phyloP scores from a whole-genome alignment of 2,113 vertebrate genomes.

The Nipponia nippon region DNA sequence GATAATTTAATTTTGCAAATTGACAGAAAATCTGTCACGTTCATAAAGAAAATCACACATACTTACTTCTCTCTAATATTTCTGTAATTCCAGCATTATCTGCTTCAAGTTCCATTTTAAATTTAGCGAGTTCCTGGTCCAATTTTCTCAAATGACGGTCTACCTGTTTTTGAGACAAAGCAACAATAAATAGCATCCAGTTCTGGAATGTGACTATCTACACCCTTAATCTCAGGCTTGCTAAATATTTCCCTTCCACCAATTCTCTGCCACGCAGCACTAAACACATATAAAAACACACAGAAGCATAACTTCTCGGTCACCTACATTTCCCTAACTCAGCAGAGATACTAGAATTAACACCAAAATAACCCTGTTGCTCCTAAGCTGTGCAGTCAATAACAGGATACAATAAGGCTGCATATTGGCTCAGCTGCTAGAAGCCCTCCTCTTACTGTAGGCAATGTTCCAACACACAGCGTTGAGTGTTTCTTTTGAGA shows the following conservation, averaged over 20 bases:
- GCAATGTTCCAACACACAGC: neutral
- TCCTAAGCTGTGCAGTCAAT: neutral
- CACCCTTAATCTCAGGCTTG: neutral
- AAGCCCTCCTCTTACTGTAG: neutral
- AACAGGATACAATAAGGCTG: neutral
- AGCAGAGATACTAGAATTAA: neutral
- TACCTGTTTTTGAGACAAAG: slow-evolving; percentile 80
- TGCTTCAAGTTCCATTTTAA: slow-evolving; percentile 99
- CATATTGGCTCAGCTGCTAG: neutral
- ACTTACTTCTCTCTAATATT: slow-evolving; percentile 95
- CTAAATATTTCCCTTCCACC: neutral
- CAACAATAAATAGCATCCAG: slow-evolving; percentile 21
- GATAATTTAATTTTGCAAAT: neutral
- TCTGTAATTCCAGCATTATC: slow-evolving; percentile 99
- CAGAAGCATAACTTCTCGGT: neutral
- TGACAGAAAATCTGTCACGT: neutral
- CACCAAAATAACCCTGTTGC: neutral
- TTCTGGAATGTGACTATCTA: neutral
- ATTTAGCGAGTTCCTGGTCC: slow-evolving; percentile 98
- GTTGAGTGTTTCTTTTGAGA: neutral
- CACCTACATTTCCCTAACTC: neutral
- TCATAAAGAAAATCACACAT: neutral
- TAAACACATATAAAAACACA: fast-evolving
- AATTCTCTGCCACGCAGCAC: neutral
- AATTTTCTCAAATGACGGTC: slow-evolving; percentile 96